A percentile compares a stretch with the other conserved stretches of the same genome.
phyloP scores from a whole-genome alignment of 2,888 invertebrate species.

The Parnassius glacialis region DNA sequence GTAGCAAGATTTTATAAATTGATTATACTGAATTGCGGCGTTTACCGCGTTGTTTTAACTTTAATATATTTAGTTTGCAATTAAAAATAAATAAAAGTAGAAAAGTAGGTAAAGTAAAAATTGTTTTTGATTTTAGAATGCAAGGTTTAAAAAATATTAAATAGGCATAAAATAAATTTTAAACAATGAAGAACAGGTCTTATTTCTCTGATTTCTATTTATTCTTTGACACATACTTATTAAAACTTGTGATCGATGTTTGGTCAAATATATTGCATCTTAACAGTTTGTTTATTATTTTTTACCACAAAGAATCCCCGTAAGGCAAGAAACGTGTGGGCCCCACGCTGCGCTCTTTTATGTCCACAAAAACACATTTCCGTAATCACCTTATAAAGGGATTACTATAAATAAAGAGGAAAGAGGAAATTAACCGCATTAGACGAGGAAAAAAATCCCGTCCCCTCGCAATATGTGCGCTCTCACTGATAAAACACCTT shows the following conservation, averaged over 20 bases:
- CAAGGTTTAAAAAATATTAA: no score
- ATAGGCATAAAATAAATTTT: no score
- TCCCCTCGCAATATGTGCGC: slow-evolving; percentile 78
- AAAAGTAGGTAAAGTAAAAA: no score
- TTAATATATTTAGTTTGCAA: no score
- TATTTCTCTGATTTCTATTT: neutral
- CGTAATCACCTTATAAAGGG: slow-evolving; percentile 81
- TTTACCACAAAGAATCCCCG: slow-evolving; percentile 46
- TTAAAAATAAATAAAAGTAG: no score
- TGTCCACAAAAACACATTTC: slow-evolving; percentile 80
- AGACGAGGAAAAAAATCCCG: slow-evolving; percentile 71
- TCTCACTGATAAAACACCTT: slow-evolving; percentile 78
- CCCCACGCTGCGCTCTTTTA: slow-evolving; percentile 78
- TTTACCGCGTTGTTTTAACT: no score
- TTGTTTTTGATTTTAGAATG: no score
- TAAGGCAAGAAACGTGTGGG: slow-evolving; percentile 51
- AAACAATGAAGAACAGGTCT: no score
- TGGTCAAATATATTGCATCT: neutral
- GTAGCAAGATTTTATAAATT: no score
- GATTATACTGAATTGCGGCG: no score
- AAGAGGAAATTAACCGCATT: slow-evolving; percentile 81
- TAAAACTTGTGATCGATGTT: neutral
- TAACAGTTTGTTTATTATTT: slow-evolving; percentile 40
- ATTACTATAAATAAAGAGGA: slow-evolving; percentile 82
- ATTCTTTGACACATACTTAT: no score